A percentile compares a stretch with the other conserved stretches of the same genome.
Evolutionary conservation across 2,113 vertebrate species (phyloP).

Genomic region (Dromaius novaehollandiae): DNA sequence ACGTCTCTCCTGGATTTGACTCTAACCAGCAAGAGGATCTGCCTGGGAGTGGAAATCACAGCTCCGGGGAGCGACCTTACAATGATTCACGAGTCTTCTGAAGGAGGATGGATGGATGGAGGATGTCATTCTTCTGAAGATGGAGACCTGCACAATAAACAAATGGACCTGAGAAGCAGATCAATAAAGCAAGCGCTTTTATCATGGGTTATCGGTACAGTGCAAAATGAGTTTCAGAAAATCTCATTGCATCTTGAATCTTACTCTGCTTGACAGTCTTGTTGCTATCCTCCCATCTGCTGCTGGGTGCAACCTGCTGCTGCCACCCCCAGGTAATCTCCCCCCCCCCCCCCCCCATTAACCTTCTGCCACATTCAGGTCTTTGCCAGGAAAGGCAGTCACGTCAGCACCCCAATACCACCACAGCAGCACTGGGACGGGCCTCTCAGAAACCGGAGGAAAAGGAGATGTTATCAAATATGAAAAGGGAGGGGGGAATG

Average conservation of each 20-base stretch:
- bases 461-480: neutral
- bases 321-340: neutral
- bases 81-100: no score
- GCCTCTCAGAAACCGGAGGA: no score
- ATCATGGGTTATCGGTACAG: neutral
- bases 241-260: neutral
- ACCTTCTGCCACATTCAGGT: fast-evolving
- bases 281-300: neutral
- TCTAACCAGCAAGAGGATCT: no score
- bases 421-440: neutral
- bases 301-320: neutral
- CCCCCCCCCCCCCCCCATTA: no score
- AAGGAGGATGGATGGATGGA: no score
- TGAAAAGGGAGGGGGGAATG: no score
- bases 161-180: fast-evolving
- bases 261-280: no score
- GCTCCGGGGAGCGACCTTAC: neutral
- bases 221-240: no score
- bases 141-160: neutral
- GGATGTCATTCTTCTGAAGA: no score
- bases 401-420: no score
- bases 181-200: neutral
- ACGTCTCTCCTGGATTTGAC: neutral
- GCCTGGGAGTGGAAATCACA: fast-evolving
- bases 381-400: neutral